Base-by-base conservation (phyloP, 1,140 invertebrate species). In the Scaptomyza pallida region DNA sequence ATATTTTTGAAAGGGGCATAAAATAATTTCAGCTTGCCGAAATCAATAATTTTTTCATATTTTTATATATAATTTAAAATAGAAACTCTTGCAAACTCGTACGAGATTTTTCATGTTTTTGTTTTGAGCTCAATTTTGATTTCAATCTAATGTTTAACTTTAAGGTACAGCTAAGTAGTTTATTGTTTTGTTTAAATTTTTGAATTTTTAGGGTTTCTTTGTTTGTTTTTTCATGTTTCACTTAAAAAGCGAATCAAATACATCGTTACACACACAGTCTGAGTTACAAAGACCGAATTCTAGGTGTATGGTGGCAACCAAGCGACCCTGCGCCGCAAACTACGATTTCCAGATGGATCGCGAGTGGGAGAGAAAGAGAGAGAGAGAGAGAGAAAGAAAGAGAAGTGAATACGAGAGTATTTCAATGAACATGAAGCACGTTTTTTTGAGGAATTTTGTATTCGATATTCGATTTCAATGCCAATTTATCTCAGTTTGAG, bases 181-280 rank as follows among this genome's bases (percentile, higher is more conserved):
- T 26, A 71, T 54, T 55, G 62, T 62, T 47, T 56, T 52, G 6
- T 16, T 63, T 57, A n/a, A 26, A n/a, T 69, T 62, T 50, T 37
- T 30, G 26, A 5, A 26, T 30, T 30, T 48, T 56, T 48, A 61
- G 37, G 33, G 2, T 60, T 33, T 54, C 45, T 21, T 51, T 47
- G 4, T 59, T 74, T 35, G 21, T 10, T 65, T 68, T 81, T 74
- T 23, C 41, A 56, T 41, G 57, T 78, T 90, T 89, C 68, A 81
- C 82, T 90, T 90, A 89, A 90, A 90, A 72, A 90, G 89, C 85
- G 89, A 90, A 51, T 89, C 73, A 89, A 90, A 90, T 72, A 90
- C 76, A 90, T 89, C 83, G 69, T 86, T 90, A 90, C 89, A 90
- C 89, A 90, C 89, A 90, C 89, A 90, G 82, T 90, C 89, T 68